Evolutionary conservation across 2,888 invertebrate genomes (phyloP).

Genomic region (Hemicrepidius hirtus): DNA sequence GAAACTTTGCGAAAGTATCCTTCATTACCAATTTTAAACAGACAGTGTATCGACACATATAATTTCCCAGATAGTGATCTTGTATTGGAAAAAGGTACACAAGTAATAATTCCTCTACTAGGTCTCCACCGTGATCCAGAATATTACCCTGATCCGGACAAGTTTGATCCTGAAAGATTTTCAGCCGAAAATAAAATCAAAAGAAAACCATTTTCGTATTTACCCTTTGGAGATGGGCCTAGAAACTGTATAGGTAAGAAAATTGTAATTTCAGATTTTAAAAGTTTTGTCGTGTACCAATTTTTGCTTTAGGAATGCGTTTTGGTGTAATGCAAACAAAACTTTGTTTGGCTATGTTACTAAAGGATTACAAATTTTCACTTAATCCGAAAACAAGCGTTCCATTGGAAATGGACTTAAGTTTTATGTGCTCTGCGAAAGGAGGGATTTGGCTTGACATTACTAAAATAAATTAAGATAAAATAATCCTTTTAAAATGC

Average conservation of each 20-base stretch:
- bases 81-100: slow-evolving; percentile 64
- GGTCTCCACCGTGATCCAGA: slow-evolving; percentile 60
- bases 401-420: slow-evolving; percentile 48
- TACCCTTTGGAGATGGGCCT: slow-evolving; percentile 16
- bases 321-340: slow-evolving; percentile 56
- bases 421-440: slow-evolving; percentile 41
- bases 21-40: slow-evolving; percentile 59
- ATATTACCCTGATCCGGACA: slow-evolving; percentile 62
- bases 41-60: slow-evolving; percentile 58
- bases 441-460: slow-evolving; percentile 50
- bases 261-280: background rate
- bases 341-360: slow-evolving; percentile 40
- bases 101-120: slow-evolving; percentile 62
- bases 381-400: slow-evolving; percentile 47
- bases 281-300: too few species aligned
- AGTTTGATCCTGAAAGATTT: slow-evolving; percentile 50
- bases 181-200: slow-evolving; percentile 5
- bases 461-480: slow-evolving; percentile 17
- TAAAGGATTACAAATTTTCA: slow-evolving; percentile 50
- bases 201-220: slow-evolving; percentile 6
- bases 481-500: too few species aligned
- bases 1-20: slow-evolving; percentile 69
- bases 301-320: slow-evolving; percentile 53
- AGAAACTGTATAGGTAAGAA: slow-evolving; percentile 17
- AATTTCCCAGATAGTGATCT: slow-evolving; percentile 63